phyloP scores from a whole-genome alignment of 1,140 invertebrate species.

The Daktulosphaira vitifoliae region DNA sequence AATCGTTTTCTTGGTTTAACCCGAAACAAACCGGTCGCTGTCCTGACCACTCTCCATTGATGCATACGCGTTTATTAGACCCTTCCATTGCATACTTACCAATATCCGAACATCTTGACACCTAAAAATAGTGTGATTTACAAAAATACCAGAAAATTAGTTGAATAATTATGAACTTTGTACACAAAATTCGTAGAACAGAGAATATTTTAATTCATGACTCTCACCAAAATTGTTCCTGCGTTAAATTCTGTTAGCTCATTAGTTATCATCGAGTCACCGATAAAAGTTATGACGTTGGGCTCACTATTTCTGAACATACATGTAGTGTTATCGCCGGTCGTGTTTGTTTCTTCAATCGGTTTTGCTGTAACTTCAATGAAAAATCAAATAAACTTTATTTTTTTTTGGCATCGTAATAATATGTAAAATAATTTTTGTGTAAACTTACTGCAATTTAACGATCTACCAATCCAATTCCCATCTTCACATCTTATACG shows the following conservation, averaged over 20 bases:
- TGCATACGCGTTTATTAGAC: slow-evolving; percentile 54
- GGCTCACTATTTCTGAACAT: slow-evolving; percentile 64
- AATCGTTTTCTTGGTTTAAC: slow-evolving; percentile 74
- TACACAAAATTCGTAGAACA: too few relatives aligned
- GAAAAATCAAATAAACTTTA: too few relatives aligned
- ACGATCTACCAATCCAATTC: slow-evolving; percentile 66
- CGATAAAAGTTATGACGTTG: slow-evolving; percentile 68
- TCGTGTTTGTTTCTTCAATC: slow-evolving; percentile 36
- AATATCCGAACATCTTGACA: slow-evolving; percentile 64
- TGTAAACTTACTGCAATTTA: slow-evolving; percentile 56
- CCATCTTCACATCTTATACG: slow-evolving; percentile 73
- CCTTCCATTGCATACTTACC: slow-evolving; percentile 59
- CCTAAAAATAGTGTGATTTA: slow-evolving; percentile 36
- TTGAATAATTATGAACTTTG: too few relatives aligned
- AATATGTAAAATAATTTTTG: too few relatives aligned
- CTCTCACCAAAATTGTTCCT: slow-evolving; percentile 56
- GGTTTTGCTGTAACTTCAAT: slow-evolving; percentile 18
- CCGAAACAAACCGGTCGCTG: slow-evolving; percentile 66
- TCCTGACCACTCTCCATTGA: slow-evolving; percentile 69
- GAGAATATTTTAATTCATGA: neutral
- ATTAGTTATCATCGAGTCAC: slow-evolving; percentile 64
- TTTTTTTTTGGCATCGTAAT: too few relatives aligned
- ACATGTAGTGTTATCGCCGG: slow-evolving; percentile 60
- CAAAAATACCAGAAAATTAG: neutral
- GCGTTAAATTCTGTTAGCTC: slow-evolving; percentile 66